Conservation (phyloP, 2,888 invertebrate species). For the Macropis europaea region DNA sequence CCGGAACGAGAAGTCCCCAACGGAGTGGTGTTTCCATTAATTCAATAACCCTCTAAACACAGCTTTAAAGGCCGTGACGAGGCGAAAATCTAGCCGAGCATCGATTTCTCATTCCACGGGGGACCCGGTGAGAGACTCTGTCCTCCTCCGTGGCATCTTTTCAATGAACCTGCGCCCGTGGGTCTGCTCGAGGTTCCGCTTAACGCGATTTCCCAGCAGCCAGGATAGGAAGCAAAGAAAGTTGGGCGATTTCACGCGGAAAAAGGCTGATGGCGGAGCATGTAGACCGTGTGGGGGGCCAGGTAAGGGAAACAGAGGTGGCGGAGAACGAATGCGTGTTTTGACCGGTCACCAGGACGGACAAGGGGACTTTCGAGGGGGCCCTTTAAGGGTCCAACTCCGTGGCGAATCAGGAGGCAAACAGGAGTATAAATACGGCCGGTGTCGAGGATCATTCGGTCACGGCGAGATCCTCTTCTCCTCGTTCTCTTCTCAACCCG, state of each 20-base stretch:
- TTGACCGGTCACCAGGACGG: conserved; percentile 58
- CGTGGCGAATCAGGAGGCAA: conserved; percentile 74
- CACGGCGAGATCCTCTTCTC: conserved; percentile 61
- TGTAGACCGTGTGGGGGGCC: conserved; percentile 13
- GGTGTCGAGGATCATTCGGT: conserved; percentile 65
- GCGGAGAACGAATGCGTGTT: conserved; percentile 68
- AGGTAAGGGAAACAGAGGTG: conserved; percentile 30
- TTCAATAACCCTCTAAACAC: no score
- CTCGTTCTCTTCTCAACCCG: conserved; percentile 2
- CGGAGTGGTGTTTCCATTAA: no score
- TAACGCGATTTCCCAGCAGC: conserved; percentile 55
- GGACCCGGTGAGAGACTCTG: no score
- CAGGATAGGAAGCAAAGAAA: conserved; percentile 18
- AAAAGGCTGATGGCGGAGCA: conserved; percentile 49
- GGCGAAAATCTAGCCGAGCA: no score
- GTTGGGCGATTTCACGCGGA: conserved; percentile 56
- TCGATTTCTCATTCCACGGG: background rate
- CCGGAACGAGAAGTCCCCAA: no score
- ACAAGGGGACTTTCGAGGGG: conserved; percentile 34
- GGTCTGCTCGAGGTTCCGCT: conserved; percentile 51
- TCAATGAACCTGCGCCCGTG: no score
- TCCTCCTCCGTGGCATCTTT: background rate
- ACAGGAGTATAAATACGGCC: conserved; percentile 71
- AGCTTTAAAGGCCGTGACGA: no score
- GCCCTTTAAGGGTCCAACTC: conserved; percentile 53